Base-by-base conservation (phyloP, 2,888 invertebrate genomes). In the Xylota sylvarum region DNA sequence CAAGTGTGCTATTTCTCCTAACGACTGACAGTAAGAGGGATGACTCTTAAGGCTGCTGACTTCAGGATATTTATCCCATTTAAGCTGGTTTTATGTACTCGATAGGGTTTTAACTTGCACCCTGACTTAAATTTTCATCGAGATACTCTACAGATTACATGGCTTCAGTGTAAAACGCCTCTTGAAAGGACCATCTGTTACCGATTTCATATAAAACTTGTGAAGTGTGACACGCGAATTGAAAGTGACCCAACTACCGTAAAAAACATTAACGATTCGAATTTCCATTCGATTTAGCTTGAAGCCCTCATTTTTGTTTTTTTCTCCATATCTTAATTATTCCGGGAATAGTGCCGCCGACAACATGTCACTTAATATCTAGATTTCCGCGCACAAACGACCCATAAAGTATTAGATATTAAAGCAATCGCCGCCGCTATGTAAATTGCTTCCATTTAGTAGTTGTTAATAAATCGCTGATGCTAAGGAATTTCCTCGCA, bases 391-490 rank as follows among this genome's bases (percentile, higher is more conserved):
- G 32, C 40, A 23, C 30, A 62, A 69, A 30, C 23, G 65, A 5
- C 35, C 12, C 37, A 67, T 55, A 27, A 55, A 43, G 19, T 40
- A 67, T 67, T 6, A 4, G 1, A 65, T 74, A 46, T 35, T 6
- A 43, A 72, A 65, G 46, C 65, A 40, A 17, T 74, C 32, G 52
- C 60, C 60, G 50, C 19, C 23, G 37, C 72, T 3, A 23, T 23
- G 50, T 30, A 65, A 65, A 78, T 72, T 67, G 32, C 58, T 35
- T 40, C 58, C 79, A 58, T 50, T 73, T 64, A 46, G n/a, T n/a
- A 2, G 12, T 60, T 35, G 55, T 48, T 74, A 67, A 74, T 77
- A 83, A 77, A 72, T 55, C 0, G 23, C 17, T 37, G 46, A 65
- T 58, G 32, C 65, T 55, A 32, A 35, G 55, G 64, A 50, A 65